Base-by-base conservation (phyloP, 1,140 invertebrate species). In the Melanaphis sacchari region DNA sequence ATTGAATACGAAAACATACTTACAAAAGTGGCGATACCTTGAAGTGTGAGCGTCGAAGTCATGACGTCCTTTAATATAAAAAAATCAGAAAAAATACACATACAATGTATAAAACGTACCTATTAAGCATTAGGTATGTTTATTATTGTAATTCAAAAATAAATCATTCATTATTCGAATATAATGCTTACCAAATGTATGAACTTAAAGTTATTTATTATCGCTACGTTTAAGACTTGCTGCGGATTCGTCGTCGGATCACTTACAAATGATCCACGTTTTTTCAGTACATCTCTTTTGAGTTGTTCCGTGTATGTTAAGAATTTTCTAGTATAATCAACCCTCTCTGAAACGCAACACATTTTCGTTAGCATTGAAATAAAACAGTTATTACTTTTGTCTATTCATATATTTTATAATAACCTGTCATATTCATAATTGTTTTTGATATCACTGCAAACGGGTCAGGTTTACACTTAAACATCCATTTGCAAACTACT, bases 401-500 rank as follows among this genome's bases (percentile, higher is more conserved):
- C 18, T 49, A 49, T 49, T 49, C 18, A 49, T 18, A 3, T 2
- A 46, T 52, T 52, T 24, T 59, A 54, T 1, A 15, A 24, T 40
- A 89, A 89, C 36, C 36, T 82, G 4, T 82, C 18, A 8, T 38
- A 82, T 22, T 36, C 76, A 1, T 8, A 9, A 66, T 31, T 11
- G 26, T 36, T 3, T 9, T 40, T 22, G 81, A 21, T 22, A 7
- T 24, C 36, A 9, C 41, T 15, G 41, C 2, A 1, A 1, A 5
- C 8, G 54, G 11, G 40, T 81, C 22, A 1, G 59, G 11, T 7
- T 49, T 94, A 94, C 96, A 97, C 93, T 96, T 96, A 94, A 96
- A 96, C 41, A 96, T 95, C 94, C 96, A 96, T 94, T 96, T 96
- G 0, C 96, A 95, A 94, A 96, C 96, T 4, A 96, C 95, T 9